Conservation (phyloP, 2,888 invertebrate species). For the Epinotia nisella region DNA sequence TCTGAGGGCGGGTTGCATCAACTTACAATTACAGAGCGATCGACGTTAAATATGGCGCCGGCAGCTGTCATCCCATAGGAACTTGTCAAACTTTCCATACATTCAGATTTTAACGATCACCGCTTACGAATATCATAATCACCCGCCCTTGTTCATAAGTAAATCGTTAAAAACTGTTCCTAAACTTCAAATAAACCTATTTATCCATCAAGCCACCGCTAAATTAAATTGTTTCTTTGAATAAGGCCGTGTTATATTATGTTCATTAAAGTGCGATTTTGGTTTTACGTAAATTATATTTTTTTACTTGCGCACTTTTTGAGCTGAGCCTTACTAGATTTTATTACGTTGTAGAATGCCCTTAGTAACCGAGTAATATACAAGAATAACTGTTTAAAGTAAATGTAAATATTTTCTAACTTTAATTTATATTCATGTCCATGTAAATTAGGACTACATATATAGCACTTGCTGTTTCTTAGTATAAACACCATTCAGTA, state of each 20-base stretch:
- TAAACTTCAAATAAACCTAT: not conserved
- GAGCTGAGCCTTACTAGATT: slow-evolving; percentile 34
- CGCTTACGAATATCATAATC: no score
- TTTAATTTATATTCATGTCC: slow-evolving; percentile 35
- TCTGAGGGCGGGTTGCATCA: no score
- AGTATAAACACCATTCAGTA: slow-evolving; percentile 29
- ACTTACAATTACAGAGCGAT: no score
- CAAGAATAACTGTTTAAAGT: slow-evolving; percentile 30
- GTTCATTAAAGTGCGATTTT: slow-evolving; percentile 38
- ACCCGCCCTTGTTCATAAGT: no score
- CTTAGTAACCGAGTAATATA: slow-evolving; percentile 34
- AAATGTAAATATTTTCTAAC: slow-evolving; percentile 41
- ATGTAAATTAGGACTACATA: slow-evolving; percentile 32
- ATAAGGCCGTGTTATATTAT: slow-evolving; percentile 21
- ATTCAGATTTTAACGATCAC: no score
- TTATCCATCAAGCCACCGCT: not conserved
- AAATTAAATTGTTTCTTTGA: slow-evolving; percentile 1
- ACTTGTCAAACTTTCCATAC: no score
- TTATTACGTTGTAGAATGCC: slow-evolving; percentile 37
- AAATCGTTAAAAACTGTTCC: not conserved
- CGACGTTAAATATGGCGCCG: no score
- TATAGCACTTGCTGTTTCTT: slow-evolving; percentile 34
- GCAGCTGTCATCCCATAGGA: no score
- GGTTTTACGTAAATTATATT: slow-evolving; percentile 22
- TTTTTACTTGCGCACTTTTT: slow-evolving; percentile 40